Evolutionary conservation across 1,140 invertebrate genomes (phyloP).

Genomic region (Zophobas atratus): DNA sequence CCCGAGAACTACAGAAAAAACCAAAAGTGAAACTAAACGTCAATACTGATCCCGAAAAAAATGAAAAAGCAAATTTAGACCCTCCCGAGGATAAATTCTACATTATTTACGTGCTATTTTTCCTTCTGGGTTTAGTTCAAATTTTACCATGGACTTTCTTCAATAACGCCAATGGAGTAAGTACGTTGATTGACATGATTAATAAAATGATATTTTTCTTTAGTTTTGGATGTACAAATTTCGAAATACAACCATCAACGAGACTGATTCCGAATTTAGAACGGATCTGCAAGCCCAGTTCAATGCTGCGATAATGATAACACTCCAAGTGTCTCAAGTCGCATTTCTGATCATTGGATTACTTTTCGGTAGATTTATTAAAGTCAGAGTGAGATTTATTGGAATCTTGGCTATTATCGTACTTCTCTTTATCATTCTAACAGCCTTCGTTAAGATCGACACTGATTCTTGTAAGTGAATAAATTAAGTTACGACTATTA

Average conservation of each 20-base stretch:
- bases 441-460: conserved; percentile 45
- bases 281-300: conserved; percentile 50
- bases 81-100: too few relatives aligned
- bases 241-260: conserved; percentile 36
- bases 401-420: conserved; percentile 19
- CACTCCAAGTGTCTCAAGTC: conserved; percentile 14
- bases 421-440: conserved; percentile 8
- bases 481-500: too few relatives aligned
- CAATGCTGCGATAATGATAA: conserved; percentile 17
- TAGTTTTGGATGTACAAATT: conserved; percentile 57
- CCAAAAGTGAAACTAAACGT: too few relatives aligned
- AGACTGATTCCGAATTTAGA: conserved; percentile 39
- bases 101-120: too few relatives aligned
- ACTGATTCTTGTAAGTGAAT: conserved; percentile 50
- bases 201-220: neutral
- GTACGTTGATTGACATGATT: too few relatives aligned
- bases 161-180: too few relatives aligned
- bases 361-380: conserved; percentile 43
- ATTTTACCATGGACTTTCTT: too few relatives aligned
- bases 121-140: too few relatives aligned
- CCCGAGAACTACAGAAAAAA: too few relatives aligned
- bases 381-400: conserved; percentile 39
- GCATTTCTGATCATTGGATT: conserved; percentile 33
- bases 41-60: too few relatives aligned
- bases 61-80: too few relatives aligned